phyloP scores from a whole-genome alignment of 2,113 vertebrate genomes.

The Poicephalus gulielmi region DNA sequence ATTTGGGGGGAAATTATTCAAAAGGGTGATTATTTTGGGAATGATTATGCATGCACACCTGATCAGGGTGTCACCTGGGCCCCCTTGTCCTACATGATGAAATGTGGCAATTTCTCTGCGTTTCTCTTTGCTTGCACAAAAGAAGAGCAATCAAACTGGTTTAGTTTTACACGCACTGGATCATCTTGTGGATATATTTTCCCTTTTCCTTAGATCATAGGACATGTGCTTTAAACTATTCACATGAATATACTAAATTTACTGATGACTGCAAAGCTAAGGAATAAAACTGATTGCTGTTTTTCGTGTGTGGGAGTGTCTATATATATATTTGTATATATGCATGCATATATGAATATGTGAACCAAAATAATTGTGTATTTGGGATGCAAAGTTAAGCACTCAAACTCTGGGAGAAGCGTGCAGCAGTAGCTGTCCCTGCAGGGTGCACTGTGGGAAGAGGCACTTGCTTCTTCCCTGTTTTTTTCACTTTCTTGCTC shows the following conservation, averaged over 20 bases:
- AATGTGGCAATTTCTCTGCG: conserved; percentile 93
- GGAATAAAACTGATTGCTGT: conserved; percentile 25
- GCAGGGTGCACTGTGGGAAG: accelerated
- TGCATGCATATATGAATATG: neutral
- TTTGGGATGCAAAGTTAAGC: conserved; percentile 17
- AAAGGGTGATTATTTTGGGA: conserved; percentile 96
- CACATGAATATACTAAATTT: conserved; percentile 65
- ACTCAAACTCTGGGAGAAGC: neutral
- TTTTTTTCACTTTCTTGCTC: neutral
- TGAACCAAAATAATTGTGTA: conserved; percentile 18
- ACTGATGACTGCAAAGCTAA: conserved; percentile 39
- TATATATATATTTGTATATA: neutral
- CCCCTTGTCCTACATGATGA: conserved; percentile 87
- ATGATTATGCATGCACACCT: conserved; percentile 97
- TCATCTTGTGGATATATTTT: conserved; percentile 52
- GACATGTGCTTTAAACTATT: conserved; percentile 48
- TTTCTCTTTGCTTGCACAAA: conserved; percentile 91
- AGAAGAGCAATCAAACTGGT: conserved; percentile 76
- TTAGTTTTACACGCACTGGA: conserved; percentile 76
- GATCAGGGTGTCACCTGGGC: conserved; percentile 92
- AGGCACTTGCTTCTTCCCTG: neutral
- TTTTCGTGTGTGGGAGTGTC: neutral
- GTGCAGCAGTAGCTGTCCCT: neutral
- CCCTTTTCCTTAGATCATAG: conserved; percentile 33
- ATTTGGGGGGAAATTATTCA: conserved; percentile 95